Evolutionary conservation across 2,797 vertebrate genomes (phyloP).

Genomic region (Danio tinwini): DNA sequence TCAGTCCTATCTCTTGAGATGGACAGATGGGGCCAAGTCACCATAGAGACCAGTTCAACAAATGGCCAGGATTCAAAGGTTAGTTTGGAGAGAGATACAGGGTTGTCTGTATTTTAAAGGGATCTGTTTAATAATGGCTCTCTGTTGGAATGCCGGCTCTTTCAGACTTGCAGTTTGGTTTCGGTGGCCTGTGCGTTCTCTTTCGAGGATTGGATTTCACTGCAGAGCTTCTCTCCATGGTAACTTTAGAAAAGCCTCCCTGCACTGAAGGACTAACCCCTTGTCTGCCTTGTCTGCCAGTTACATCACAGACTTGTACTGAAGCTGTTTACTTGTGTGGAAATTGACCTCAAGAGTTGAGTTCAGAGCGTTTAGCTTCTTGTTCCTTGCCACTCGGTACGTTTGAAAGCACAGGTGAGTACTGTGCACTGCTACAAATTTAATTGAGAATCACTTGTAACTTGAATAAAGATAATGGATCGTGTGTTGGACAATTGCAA

Average conservation of each 20-base stretch:
- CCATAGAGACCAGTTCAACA: constrained; percentile 72
- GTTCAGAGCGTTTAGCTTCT: constrained; percentile 29
- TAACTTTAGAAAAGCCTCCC: constrained; percentile 50
- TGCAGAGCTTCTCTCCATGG: constrained; percentile 35
- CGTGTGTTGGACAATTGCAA: background rate
- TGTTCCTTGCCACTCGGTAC: constrained; percentile 21
- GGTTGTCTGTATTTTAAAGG: constrained; percentile 16
- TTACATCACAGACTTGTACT: constrained; percentile 40
- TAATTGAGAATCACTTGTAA: background rate
- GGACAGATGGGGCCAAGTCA: constrained; percentile 62
- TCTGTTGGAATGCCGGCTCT: constrained; percentile 25
- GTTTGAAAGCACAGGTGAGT: constrained; percentile 10
- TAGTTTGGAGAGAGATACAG: constrained; percentile 55
- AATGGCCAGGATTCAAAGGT: constrained; percentile 65
- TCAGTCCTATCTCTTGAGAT: constrained; percentile 55
- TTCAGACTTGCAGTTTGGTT: constrained; percentile 25
- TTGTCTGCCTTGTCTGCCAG: constrained; percentile 13
- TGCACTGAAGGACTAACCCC: constrained; percentile 24
- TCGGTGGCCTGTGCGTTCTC: constrained; percentile 28
- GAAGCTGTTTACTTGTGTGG: constrained; percentile 41
- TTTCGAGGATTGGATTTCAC: constrained; percentile 42
- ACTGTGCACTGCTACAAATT: background rate
- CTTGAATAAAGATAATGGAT: background rate
- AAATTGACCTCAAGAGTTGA: constrained; percentile 40
- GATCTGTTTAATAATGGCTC: constrained; percentile 29